Evolutionary conservation across 2,888 invertebrate genomes (phyloP).

Genomic region (Lottia gigantea): DNA sequence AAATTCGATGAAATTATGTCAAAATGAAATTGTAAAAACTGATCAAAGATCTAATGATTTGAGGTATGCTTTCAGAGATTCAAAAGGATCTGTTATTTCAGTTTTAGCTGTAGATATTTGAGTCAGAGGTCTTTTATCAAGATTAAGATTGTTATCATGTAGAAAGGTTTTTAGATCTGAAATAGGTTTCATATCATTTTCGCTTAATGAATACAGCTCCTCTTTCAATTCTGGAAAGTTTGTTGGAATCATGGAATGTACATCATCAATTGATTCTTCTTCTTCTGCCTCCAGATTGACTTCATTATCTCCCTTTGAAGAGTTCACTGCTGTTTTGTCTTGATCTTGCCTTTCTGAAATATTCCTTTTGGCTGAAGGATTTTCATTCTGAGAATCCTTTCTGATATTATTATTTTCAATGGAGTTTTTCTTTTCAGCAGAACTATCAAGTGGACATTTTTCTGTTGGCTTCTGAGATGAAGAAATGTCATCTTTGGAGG

Average conservation of each 20-base stretch:
- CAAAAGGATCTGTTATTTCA: background rate
- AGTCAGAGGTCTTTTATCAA: background rate
- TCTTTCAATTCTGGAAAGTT: background rate
- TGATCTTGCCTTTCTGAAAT: too few species aligned
- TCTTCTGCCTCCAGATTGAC: background rate
- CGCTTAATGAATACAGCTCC: background rate
- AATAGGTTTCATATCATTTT: background rate
- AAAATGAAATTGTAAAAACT: too few species aligned
- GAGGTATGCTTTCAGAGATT: background rate
- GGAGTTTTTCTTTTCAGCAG: too few species aligned
- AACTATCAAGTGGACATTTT: too few species aligned
- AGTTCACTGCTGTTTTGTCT: too few species aligned
- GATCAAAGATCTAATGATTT: background rate
- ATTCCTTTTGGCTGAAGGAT: too few species aligned
- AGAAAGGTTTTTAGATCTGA: background rate
- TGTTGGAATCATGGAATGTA: background rate
- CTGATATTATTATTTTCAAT: too few species aligned
- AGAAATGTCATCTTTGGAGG: too few species aligned
- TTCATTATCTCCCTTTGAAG: background rate
- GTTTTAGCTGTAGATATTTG: background rate
- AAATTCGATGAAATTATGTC: too few species aligned
- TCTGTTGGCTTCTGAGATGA: too few species aligned
- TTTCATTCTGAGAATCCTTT: too few species aligned
- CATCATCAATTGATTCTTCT: background rate
- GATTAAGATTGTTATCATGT: background rate